A percentile compares a stretch with the other conserved stretches of the same genome.
Evolutionary conservation across 2,797 vertebrate genomes (phyloP).

Genomic region (Knipowitschia caucasica): DNA sequence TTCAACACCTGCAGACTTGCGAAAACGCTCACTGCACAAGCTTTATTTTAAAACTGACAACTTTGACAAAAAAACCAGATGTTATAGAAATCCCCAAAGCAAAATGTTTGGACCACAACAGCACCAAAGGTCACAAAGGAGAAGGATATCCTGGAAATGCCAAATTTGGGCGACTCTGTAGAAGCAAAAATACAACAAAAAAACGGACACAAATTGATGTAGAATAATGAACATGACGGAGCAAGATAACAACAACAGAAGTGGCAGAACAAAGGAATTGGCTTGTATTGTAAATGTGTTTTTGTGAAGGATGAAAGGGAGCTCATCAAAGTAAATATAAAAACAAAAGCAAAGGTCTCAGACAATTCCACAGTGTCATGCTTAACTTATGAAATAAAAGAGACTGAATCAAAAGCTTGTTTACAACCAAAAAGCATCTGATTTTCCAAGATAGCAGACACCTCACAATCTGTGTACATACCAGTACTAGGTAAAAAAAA

Average conservation of each 20-base stretch:
- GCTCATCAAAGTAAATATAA: conserved; percentile 3
- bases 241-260: neutral
- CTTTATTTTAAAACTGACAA: conserved; percentile 23
- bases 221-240: no score
- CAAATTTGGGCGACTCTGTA: neutral
- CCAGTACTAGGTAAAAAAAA: neutral
- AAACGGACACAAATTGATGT: neutral
- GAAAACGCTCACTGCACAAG: conserved; percentile 14
- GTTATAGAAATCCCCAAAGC: conserved; percentile 10
- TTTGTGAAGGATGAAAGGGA: conserved; percentile 5
- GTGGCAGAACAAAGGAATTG: conserved; percentile 11
- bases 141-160: neutral
- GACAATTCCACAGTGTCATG: conserved; percentile 5
- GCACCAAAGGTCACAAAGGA: neutral
- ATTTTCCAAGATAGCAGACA: neutral
- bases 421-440: neutral
- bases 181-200: neutral
- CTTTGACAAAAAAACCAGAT: conserved; percentile 33
- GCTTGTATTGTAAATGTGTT: conserved; percentile 9
- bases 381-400: neutral
- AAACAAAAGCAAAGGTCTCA: conserved; percentile 2
- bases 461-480: neutral
- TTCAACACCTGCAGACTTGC: conserved; percentile 20
- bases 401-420: neutral
- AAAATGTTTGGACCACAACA: conserved; percentile 26